Evolutionary conservation across 2,888 invertebrate species (phyloP), one percentile per base, ranked within the genome.

Genomic region (Limulus polyphemus): DNA sequence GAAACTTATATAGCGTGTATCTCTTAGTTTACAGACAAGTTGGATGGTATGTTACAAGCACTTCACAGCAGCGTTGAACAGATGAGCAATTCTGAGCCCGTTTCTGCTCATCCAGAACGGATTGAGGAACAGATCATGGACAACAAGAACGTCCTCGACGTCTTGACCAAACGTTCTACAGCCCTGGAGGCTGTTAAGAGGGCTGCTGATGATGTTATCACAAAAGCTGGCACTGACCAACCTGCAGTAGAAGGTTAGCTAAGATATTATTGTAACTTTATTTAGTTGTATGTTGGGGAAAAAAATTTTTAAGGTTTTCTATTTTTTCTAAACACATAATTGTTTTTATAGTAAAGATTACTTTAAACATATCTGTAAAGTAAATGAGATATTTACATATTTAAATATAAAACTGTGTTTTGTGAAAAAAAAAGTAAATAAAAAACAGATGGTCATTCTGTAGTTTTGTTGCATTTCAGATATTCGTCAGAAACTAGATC

Each of bases 121-220:
- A 87, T 99, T 72, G 84, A 88, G 68, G 94, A 95, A 72, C 97
- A 98, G 79, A 90, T 98, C 71, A 90, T 90, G 61, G 98, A 98
- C 72, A 98, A 97, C 76, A 86, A 87, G 70, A 87, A 88, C 0
- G 78, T 98, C 47, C 82, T 88, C 62, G 91, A 92, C 71, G 95
- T 97, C 74, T 77, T 95, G 56, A 87, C 90, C 69, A 92, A 92
- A 74, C 83, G 93, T 10, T 84, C 86, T 62, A 89, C 90, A 72
- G 93, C 94, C 0, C 92, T 90, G 75, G 86, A 88, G 63, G 91
- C 93, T 1, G 93, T 95, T 0, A 87, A 88, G 73, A 84, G 87
- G 60, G 92, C 94, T 0, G 97, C 95, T 13, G 87, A 88, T 70
- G 94, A 95, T 77, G 92, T 97, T 63, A 92, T 97, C 77, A 86